phyloP scores from a whole-genome alignment of 2,888 invertebrate genomes.

The Saturnia pavonia region DNA sequence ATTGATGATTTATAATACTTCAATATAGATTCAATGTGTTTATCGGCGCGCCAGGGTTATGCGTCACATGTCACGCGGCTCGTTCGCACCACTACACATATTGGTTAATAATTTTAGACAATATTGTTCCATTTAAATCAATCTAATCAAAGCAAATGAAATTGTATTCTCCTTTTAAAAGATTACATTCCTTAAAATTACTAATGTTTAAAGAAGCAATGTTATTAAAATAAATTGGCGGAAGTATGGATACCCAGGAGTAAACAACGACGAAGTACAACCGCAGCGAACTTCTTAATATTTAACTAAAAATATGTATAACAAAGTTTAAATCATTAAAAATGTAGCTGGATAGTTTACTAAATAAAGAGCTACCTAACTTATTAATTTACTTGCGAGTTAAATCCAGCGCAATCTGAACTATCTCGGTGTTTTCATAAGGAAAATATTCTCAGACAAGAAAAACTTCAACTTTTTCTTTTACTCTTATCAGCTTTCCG shows the following conservation, averaged over 20 bases:
- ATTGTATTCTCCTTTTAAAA: not conserved
- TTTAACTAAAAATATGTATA: not conserved
- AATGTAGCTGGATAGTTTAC: slow-evolving; percentile 39
- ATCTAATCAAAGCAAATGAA: not conserved
- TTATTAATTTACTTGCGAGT: slow-evolving; percentile 46
- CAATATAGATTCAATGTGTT: too few species aligned
- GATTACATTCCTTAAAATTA: not conserved
- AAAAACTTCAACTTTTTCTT: slow-evolving; percentile 68
- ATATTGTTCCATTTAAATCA: not conserved
- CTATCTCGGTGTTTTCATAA: slow-evolving; percentile 63
- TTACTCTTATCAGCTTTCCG: slow-evolving; percentile 63
- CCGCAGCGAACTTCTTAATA: slow-evolving; percentile 15
- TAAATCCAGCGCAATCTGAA: slow-evolving; percentile 55
- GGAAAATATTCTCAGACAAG: slow-evolving; percentile 62
- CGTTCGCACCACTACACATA: too few species aligned
- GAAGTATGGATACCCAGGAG: not conserved
- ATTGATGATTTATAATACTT: too few species aligned
- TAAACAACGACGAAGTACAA: slow-evolving; percentile 4
- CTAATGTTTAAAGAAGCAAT: not conserved
- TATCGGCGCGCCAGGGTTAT: too few species aligned
- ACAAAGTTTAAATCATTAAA: slow-evolving; percentile 16
- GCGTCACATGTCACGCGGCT: too few species aligned
- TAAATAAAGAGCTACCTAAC: slow-evolving; percentile 47
- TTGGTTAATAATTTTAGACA: not conserved
- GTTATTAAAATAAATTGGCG: not conserved